A percentile compares a stretch with the other conserved stretches of the same genome.
These are phyloP conservation scores for Hypomecis punctinalis DNA, from an alignment of 2,888 invertebrate genomes.

Conservation along the genomic window DNA sequence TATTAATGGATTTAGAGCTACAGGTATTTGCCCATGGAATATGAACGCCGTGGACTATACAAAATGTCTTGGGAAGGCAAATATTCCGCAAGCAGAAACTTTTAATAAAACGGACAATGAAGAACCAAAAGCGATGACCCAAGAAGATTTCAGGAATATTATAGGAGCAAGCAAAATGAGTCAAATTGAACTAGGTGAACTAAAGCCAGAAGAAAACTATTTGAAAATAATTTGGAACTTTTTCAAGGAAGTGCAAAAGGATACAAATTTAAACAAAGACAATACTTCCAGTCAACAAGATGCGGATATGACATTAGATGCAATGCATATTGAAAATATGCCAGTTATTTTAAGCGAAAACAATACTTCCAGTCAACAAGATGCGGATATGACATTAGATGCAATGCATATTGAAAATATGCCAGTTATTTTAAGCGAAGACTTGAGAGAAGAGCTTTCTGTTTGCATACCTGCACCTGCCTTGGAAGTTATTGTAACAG, in stretches of 20 bases:
- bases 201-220: slow-evolving; percentile 20
- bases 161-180: slow-evolving; percentile 4
- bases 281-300: slow-evolving; percentile 13
- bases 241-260: slow-evolving; percentile 19
- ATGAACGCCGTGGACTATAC: slow-evolving; percentile 22
- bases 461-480: slow-evolving; percentile 24
- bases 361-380: too few species aligned
- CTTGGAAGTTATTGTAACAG: slow-evolving; percentile 18
- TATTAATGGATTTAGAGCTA: slow-evolving; percentile 20
- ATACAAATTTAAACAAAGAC: slow-evolving; percentile 16
- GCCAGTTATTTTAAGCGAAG: too few species aligned
- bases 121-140: slow-evolving; percentile 5
- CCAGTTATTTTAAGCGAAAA: slow-evolving; percentile 22
- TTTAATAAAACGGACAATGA: slow-evolving; percentile 4
- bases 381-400: too few species aligned
- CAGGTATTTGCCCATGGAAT: slow-evolving; percentile 26
- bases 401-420: too few species aligned
- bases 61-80: slow-evolving; percentile 21
- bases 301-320: slow-evolving; percentile 14
- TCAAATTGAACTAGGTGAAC: slow-evolving; percentile 6
- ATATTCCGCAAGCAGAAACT: slow-evolving; percentile 4
- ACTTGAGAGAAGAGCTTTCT: slow-evolving; percentile 24
- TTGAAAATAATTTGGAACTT: slow-evolving; percentile 14
- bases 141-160: slow-evolving; percentile 5
- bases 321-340: slow-evolving; percentile 18